Percentiles rank a stretch among this genome's conserved stretches.
These are phyloP conservation scores for Bambusicola thoracicus DNA, from an alignment of 2,113 vertebrate species.

Conservation along the genomic window DNA sequence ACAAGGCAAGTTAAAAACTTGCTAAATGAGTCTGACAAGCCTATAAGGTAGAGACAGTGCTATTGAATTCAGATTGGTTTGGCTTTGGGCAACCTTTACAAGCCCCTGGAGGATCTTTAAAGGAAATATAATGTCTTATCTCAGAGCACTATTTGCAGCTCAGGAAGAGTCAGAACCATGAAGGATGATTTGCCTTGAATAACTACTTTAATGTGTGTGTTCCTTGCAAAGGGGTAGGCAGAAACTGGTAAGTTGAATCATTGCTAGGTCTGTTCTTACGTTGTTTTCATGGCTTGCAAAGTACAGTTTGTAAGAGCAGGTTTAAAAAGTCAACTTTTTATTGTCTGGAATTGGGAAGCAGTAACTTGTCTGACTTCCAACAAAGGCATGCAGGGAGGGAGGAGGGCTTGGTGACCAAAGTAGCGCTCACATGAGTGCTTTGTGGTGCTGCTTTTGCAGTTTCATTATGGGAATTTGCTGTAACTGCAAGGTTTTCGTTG, in stretches of 20 bases:
- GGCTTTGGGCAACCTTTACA: neutral
- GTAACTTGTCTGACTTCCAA: neutral
- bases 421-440: neutral
- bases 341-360: neutral
- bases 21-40: neutral
- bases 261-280: neutral
- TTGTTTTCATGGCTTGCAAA: neutral
- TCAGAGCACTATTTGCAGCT: neutral
- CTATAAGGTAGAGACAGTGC: neutral
- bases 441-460: neutral
- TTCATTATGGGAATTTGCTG: slow-evolving; percentile 9
- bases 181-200: neutral
- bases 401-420: neutral
- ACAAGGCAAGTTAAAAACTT: neutral
- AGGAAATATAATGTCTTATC: neutral
- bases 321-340: neutral
- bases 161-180: neutral
- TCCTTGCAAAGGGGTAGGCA: neutral
- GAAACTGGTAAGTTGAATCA: neutral
- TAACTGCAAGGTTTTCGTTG: slow-evolving; percentile 20
- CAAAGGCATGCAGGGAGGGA: neutral
- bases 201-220: neutral
- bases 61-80: neutral
- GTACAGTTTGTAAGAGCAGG: neutral
- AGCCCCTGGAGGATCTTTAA: neutral